Conservation (phyloP, 2,113 vertebrate species). For the Hyperopisus bebe region DNA sequence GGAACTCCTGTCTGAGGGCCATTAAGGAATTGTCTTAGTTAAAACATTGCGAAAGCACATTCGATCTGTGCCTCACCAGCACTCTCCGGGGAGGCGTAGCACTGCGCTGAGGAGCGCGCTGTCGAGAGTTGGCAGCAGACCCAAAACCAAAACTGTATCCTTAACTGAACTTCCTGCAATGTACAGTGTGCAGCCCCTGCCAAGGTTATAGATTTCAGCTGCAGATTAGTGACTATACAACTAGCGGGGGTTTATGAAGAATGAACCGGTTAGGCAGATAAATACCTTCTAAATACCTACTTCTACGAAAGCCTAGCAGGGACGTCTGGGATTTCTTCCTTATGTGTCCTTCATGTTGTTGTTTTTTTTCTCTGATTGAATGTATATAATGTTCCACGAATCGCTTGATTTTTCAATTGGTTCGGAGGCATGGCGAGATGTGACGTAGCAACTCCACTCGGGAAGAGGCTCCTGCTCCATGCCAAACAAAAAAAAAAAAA, state of each 20-base stretch:
- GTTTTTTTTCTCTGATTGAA: not conserved
- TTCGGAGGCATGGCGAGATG: constrained; percentile 84
- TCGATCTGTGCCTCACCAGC: not conserved
- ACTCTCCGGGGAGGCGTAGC: constrained; percentile 12
- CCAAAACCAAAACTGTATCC: constrained; percentile 66
- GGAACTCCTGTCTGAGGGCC: not conserved
- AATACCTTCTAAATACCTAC: not conserved
- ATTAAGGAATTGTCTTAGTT: not conserved
- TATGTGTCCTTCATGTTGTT: not conserved
- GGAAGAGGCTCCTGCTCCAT: constrained; percentile 55
- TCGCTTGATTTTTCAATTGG: constrained; percentile 72
- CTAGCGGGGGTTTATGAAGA: not conserved
- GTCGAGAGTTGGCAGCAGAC: constrained; percentile 54
- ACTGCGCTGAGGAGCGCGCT: constrained; percentile 54
- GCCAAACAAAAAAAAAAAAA: constrained; percentile 43
- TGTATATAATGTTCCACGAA: constrained; percentile 59
- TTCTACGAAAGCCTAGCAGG: not conserved
- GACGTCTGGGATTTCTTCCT: not conserved
- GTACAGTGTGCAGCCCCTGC: constrained; percentile 52
- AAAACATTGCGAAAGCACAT: constrained; percentile 5
- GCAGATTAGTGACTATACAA: constrained; percentile 40
- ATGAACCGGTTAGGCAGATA: not conserved
- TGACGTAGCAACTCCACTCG: constrained; percentile 77
- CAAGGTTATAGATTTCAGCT: constrained; percentile 59
- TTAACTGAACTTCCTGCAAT: constrained; percentile 52